Base-by-base conservation (phyloP, 2,797 vertebrate species). In the Phyllotis vaccarum region DNA sequence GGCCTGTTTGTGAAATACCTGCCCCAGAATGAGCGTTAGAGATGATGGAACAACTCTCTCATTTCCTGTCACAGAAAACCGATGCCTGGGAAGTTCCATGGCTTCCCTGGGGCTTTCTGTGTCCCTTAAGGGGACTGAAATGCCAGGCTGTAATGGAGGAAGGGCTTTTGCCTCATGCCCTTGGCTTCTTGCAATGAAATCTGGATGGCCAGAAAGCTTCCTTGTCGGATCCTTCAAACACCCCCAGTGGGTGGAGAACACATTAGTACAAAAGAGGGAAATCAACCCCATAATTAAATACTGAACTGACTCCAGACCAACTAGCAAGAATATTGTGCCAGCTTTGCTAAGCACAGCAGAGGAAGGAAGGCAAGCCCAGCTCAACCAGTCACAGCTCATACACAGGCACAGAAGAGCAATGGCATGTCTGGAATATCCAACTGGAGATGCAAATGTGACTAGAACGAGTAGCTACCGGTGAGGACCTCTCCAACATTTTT, bases 231-330 rank as follows among this genome's bases (percentile, higher is more conserved):
- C 52, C 70, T 80, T 93, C 62, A 27, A 96, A 94, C 94, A 92
- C 89, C 80, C 94, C 76, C 89, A 37, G 90, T 90, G 75, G 82
- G 93, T 66, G 76, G 91, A 96, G 83, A 94, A 91, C 89, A 90
- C 74, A 81, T 78, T 49, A 89, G 78, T 54, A 92, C 80, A 92
- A 94, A 97, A 95, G 96, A 92, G 94, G 90, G 93, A 96, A 97
- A 96, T 66, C 89, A 93, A 96, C 94, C 96, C 97, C 86, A 79
- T 97, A 97, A 98, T 97, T 97, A 97, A 52, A 74, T 89, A 75
- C 83, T 95, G 93, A 95, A 95, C 90, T 91, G 91, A 95, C 96
- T 97, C 80, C 92, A 97, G 93, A 95, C 82, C 97, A 96, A 43
- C 52, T 9, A 93, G 75, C 91, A 94, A 68, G 94, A 95, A 95